Conservation (phyloP, 2,113 vertebrate species). For the Cyprinodon tularosa region DNA sequence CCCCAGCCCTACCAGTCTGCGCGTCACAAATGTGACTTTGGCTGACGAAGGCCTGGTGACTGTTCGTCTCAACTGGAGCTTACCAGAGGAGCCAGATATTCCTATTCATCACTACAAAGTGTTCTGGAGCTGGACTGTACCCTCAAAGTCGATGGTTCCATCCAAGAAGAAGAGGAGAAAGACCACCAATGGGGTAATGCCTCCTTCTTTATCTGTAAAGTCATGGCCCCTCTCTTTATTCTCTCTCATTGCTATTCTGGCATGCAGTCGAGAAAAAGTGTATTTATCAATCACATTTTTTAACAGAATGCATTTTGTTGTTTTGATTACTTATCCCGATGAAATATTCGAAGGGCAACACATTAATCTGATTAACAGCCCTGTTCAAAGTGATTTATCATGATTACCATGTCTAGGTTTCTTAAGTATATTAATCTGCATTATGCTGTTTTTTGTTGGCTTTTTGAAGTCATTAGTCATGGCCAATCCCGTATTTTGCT, state of each 20-base stretch:
- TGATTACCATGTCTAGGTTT: conserved; percentile 15
- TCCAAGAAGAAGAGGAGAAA: conserved; percentile 92
- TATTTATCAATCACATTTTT: conserved; percentile 39
- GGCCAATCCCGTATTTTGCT: conserved; percentile 20
- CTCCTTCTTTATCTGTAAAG: conserved; percentile 17
- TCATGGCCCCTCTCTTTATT: conserved; percentile 1
- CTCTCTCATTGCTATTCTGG: not conserved
- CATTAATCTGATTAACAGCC: conserved; percentile 50
- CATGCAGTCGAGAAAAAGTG: not conserved
- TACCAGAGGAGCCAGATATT: conserved; percentile 88
- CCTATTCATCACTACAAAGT: conserved; percentile 95
- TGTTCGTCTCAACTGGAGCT: conserved; percentile 85
- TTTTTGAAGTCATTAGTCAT: not conserved
- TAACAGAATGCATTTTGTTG: conserved; percentile 45
- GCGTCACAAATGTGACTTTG: conserved; percentile 81
- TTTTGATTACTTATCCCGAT: conserved; percentile 54
- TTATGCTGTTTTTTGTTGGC: conserved; percentile 1
- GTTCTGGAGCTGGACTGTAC: conserved; percentile 90
- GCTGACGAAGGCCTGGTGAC: conserved; percentile 81
- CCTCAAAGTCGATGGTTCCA: conserved; percentile 84
- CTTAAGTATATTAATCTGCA: conserved; percentile 29
- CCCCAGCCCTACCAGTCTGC: conserved; percentile 83
- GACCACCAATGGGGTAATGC: conserved; percentile 86
- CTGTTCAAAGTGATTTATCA: conserved; percentile 46
- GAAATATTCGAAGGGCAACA: conserved; percentile 55